Evolutionary conservation across 1,140 invertebrate species (phyloP).

Genomic region (Ips typographus): DNA sequence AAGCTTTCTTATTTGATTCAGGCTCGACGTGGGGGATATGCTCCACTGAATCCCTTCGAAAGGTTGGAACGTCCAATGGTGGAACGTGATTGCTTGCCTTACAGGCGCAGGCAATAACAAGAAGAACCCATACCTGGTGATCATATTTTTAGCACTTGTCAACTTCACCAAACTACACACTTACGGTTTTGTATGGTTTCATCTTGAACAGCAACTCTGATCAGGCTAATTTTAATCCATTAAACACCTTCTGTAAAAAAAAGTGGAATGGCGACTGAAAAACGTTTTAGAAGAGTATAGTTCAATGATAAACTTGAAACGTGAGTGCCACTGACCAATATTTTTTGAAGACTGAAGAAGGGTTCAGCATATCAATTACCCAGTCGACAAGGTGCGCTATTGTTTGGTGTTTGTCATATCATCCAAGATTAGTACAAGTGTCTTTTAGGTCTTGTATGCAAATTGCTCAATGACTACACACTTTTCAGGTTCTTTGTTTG

Average conservation of each 20-base stretch:
- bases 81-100: slow-evolving; percentile 41
- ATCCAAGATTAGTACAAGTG: not conserved
- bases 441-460: slow-evolving; percentile 3
- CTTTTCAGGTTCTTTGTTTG: not conserved
- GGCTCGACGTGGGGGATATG: slow-evolving; percentile 39
- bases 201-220: no score
- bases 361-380: slow-evolving; percentile 12
- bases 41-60: slow-evolving; percentile 60
- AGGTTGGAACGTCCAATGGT: slow-evolving; percentile 47
- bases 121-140: no score
- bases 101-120: not conserved
- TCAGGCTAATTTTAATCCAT: not conserved
- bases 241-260: not conserved
- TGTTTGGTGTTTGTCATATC: not conserved
- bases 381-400: not conserved
- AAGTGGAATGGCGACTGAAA: not conserved
- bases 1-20: not conserved
- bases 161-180: no score
- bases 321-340: slow-evolving; percentile 48
- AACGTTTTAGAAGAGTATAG: no score
- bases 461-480: not conserved
- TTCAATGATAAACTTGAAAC: slow-evolving; percentile 32
- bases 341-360: slow-evolving; percentile 23
- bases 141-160: no score
- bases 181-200: no score